phyloP scores from a whole-genome alignment of 1,140 invertebrate species.

The Caerostris extrusa region DNA sequence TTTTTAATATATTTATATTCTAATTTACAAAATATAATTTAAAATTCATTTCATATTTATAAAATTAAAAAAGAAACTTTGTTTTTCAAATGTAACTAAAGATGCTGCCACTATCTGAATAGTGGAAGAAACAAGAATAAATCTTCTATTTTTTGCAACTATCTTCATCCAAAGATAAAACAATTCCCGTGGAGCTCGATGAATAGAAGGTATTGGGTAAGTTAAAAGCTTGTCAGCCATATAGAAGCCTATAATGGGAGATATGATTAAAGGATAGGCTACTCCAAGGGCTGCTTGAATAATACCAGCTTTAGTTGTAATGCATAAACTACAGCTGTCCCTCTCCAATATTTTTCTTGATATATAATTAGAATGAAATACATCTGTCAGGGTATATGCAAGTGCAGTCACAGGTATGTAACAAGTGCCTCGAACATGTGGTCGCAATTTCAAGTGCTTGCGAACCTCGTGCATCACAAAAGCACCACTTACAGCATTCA shows the following conservation, averaged over 20 bases:
- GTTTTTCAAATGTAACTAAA: slow-evolving; percentile 27
- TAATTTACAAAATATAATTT: too few species aligned
- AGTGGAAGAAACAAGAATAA: background rate
- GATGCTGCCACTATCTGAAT: background rate
- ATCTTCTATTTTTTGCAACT: slow-evolving; percentile 21
- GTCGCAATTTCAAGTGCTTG: slow-evolving; percentile 44
- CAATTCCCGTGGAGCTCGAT: slow-evolving; percentile 52
- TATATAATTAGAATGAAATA: background rate
- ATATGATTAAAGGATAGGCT: slow-evolving; percentile 12
- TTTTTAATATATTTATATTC: too few species aligned
- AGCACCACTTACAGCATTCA: background rate
- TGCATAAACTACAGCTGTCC: background rate
- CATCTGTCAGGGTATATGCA: background rate
- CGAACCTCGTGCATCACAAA: slow-evolving; percentile 43
- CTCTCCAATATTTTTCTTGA: background rate
- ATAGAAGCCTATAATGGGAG: slow-evolving; percentile 49
- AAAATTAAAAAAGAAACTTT: background rate
- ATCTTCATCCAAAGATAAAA: background rate
- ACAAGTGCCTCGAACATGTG: slow-evolving; percentile 40
- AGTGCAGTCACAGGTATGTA: slow-evolving; percentile 42
- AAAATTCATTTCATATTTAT: too few species aligned
- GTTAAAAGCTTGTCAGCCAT: slow-evolving; percentile 50
- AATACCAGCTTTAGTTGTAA: background rate
- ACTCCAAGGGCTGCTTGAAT: slow-evolving; percentile 16
- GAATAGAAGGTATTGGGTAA: slow-evolving; percentile 63